phyloP scores from a whole-genome alignment of 2,113 vertebrate species.

The Hipposideros armiger region DNA sequence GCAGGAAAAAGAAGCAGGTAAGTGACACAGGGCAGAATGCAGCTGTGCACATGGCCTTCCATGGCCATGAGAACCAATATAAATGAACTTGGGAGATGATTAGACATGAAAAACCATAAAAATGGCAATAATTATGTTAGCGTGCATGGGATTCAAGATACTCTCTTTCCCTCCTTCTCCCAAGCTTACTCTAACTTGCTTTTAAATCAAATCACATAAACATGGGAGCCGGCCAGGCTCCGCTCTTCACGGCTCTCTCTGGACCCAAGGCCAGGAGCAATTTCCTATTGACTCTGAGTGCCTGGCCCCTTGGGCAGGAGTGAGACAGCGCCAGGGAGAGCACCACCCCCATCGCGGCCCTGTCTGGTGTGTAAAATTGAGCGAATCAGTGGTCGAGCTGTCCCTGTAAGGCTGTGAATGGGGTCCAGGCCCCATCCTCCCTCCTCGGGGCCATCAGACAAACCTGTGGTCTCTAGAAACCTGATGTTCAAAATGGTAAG shows the following conservation, averaged over 20 bases:
- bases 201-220: neutral
- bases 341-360: accelerated
- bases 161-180: too few species aligned
- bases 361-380: neutral
- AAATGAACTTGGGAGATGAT: neutral
- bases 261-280: neutral
- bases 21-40: neutral
- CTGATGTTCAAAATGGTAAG: too few species aligned
- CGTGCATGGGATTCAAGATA: neutral
- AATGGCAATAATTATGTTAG: neutral
- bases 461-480: neutral
- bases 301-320: neutral
- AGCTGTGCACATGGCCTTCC: neutral
- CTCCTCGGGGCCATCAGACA: too few species aligned
- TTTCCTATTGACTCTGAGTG: neutral
- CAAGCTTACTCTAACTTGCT: neutral
- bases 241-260: neutral
- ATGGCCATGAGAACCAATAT: accelerated
- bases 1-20: neutral
- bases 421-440: neutral
- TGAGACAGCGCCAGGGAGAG: accelerated
- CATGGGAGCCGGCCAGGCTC: neutral
- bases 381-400: accelerated
- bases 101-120: neutral
- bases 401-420: neutral